phyloP scores from a whole-genome alignment of 2,888 invertebrate genomes.

The Philonicus albiceps region DNA sequence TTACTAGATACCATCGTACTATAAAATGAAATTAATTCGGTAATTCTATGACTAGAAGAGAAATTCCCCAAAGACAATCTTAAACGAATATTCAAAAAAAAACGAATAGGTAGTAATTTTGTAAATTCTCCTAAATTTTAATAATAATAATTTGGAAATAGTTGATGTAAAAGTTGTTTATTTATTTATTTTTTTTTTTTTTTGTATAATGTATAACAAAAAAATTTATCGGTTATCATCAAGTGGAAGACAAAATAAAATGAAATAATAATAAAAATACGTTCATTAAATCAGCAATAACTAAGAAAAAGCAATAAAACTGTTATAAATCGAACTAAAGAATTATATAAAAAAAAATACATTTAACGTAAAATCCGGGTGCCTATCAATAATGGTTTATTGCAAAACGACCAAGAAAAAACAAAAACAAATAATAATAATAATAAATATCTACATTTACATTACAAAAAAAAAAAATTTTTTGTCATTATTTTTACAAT shows the following conservation, averaged over 20 bases:
- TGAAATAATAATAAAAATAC: background rate
- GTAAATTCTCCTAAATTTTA: background rate
- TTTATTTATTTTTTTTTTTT: no score
- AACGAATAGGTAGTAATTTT: background rate
- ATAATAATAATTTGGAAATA: background rate
- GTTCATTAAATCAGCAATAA: background rate
- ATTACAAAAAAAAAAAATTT: background rate
- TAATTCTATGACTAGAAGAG: no score
- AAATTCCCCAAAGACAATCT: no score
- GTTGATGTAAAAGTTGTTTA: background rate
- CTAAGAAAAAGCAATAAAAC: background rate
- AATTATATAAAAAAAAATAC: background rate
- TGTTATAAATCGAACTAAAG: background rate
- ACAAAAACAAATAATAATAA: no score
- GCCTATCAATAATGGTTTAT: constrained; percentile 34
- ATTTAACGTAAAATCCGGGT: constrained; percentile 16
- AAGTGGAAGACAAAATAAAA: background rate
- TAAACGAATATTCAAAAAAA: no score
- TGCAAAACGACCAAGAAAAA: background rate
- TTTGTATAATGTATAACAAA: background rate
- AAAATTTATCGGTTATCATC: background rate
- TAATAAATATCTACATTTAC: background rate
- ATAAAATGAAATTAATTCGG: no score
- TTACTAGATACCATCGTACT: no score
- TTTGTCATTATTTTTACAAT: background rate